Evolutionary conservation across 2,113 vertebrate genomes (phyloP).

Genomic region (Anguilla rostrata): DNA sequence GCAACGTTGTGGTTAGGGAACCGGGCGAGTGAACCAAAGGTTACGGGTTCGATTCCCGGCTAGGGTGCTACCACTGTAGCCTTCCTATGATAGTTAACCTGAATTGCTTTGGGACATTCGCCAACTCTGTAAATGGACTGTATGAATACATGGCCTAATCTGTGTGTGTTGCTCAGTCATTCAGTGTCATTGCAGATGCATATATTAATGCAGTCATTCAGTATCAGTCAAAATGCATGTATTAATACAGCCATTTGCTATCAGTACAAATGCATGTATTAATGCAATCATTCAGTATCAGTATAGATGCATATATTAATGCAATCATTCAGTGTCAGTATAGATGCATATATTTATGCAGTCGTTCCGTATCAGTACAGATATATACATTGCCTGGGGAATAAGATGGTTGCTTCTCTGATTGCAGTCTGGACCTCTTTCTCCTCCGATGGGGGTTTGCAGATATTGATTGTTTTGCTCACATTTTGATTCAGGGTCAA

Average conservation of each 20-base stretch:
- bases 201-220: not conserved
- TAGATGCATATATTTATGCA: not conserved
- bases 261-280: not conserved
- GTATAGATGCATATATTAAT: not conserved
- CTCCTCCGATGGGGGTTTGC: slow-evolving; percentile 27
- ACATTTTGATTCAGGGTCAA: slow-evolving; percentile 45
- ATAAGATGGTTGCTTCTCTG: slow-evolving; percentile 32
- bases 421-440: slow-evolving; percentile 40
- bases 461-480: slow-evolving; percentile 42
- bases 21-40: too few species aligned
- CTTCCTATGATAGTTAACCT: too few species aligned
- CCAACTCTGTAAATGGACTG: too few species aligned
- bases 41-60: too few species aligned
- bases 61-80: too few species aligned
- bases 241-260: not conserved
- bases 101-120: too few species aligned
- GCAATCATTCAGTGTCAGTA: not conserved
- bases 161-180: not conserved
- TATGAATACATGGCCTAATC: too few species aligned
- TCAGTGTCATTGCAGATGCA: not conserved
- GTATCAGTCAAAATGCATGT: not conserved
- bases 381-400: not conserved
- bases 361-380: not conserved
- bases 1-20: too few species aligned
- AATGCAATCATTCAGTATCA: not conserved